phyloP scores from a whole-genome alignment of 37 sponge, comb jelly and placozoan species.

The Eunapius fragilis region DNA sequence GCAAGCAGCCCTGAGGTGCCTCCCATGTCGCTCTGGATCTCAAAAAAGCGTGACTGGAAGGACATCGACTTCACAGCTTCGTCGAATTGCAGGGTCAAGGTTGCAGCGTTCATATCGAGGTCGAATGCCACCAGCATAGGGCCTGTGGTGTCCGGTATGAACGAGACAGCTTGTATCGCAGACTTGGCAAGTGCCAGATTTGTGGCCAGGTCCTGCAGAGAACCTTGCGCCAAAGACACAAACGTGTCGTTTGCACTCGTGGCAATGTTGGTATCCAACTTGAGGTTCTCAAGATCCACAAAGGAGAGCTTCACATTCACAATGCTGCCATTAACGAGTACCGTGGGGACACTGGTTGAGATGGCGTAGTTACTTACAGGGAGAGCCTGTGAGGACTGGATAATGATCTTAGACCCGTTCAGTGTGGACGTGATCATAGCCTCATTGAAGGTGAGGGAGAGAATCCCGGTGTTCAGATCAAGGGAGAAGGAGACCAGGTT shows the following conservation, averaged over 20 bases:
- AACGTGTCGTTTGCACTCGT: slow-evolving; percentile 47
- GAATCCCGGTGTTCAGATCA: slow-evolving; percentile 70
- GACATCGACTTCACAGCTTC: slow-evolving; percentile 59
- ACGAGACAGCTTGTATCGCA: slow-evolving; percentile 17
- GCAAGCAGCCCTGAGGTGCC: slow-evolving; percentile 3
- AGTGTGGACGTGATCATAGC: slow-evolving; percentile 58
- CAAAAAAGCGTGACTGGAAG: slow-evolving; percentile 42
- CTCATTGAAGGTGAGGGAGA: slow-evolving; percentile 81
- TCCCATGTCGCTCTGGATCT: slow-evolving; percentile 44
- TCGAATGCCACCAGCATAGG: slow-evolving; percentile 59
- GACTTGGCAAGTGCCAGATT: slow-evolving; percentile 49
- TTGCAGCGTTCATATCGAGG: slow-evolving; percentile 65
- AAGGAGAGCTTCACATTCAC: slow-evolving; percentile 41
- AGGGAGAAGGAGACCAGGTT: slow-evolving; percentile 67
- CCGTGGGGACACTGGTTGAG: slow-evolving; percentile 3
- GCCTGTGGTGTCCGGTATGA: slow-evolving; percentile 60
- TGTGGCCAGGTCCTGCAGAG: slow-evolving; percentile 63
- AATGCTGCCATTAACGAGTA: not conserved
- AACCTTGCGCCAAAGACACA: slow-evolving; percentile 34
- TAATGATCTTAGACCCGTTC: slow-evolving; percentile 30
- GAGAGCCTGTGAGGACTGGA: slow-evolving; percentile 25
- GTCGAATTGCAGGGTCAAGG: slow-evolving; percentile 57
- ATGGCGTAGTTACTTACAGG: slow-evolving; percentile 18
- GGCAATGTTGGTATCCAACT: slow-evolving; percentile 70
- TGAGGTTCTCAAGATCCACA: slow-evolving; percentile 71